These are phyloP conservation scores for Acleris emargana DNA, from an alignment of 2,888 invertebrate species.

Conservation along the genomic window DNA sequence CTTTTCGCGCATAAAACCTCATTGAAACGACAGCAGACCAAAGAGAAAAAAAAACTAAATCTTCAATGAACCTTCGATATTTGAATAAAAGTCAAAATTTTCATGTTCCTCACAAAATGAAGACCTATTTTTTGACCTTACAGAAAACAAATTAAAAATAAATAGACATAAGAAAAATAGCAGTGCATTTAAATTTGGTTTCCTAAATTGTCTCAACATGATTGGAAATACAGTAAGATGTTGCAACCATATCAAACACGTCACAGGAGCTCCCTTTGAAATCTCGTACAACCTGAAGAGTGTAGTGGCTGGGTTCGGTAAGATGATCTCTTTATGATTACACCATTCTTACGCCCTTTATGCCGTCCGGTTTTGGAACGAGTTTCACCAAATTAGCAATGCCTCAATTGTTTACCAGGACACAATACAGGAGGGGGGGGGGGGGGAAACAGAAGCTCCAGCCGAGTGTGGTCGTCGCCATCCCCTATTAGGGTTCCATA, in stretches of 20 bases:
- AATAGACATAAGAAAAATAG: conserved; percentile 49
- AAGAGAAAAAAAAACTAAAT: not conserved
- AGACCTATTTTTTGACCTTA: conserved; percentile 42
- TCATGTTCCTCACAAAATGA: conserved; percentile 46
- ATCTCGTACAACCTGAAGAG: conserved; percentile 46
- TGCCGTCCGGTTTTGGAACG: no score
- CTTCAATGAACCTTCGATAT: conserved; percentile 36
- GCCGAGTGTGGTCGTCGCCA: no score
- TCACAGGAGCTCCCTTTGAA: conserved; percentile 49
- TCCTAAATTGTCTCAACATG: conserved; percentile 50
- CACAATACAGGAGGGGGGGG: no score
- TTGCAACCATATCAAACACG: conserved; percentile 49
- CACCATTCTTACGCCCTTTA: not conserved
- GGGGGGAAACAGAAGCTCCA: no score
- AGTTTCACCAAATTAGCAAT: no score
- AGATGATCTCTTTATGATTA: conserved; percentile 34
- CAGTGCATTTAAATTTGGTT: conserved; percentile 42
- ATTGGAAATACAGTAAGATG: conserved; percentile 51
- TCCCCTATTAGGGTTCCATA: no score
- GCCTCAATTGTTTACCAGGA: no score
- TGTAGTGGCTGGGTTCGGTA: conserved; percentile 45
- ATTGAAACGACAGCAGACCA: no score
- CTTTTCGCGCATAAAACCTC: no score
- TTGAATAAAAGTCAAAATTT: conserved; percentile 54
- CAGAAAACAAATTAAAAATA: conserved; percentile 61